phyloP scores from a whole-genome alignment of 2,888 invertebrate species.

The Campopleginae sp. region DNA sequence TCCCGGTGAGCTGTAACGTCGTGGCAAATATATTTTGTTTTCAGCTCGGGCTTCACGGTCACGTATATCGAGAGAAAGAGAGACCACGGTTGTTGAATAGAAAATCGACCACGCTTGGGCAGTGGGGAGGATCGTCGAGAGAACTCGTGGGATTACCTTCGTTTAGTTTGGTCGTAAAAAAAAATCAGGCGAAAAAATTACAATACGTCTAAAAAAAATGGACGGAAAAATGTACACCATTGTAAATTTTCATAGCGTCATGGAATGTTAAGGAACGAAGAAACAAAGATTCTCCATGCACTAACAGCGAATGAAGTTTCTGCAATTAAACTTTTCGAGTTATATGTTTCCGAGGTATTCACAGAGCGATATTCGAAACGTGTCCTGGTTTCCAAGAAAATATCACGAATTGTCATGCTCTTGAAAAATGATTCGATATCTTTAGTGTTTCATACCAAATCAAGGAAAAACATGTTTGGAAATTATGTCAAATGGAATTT shows the following conservation, averaged over 20 bases:
- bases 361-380: background rate
- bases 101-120: slow-evolving; percentile 51
- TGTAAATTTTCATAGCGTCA: slow-evolving; percentile 27
- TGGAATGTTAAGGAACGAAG: slow-evolving; percentile 41
- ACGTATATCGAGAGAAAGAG: slow-evolving; percentile 62
- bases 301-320: slow-evolving; percentile 36
- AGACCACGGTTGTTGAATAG: slow-evolving; percentile 64
- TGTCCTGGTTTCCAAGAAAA: background rate
- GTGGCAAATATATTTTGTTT: slow-evolving; percentile 58
- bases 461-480: background rate
- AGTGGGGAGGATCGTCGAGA: background rate
- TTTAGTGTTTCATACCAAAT: background rate
- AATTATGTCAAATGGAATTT: background rate
- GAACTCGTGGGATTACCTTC: slow-evolving; percentile 44
- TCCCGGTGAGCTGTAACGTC: slow-evolving; percentile 26
- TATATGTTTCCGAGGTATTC: slow-evolving; percentile 2
- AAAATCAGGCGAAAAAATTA: slow-evolving; percentile 35
- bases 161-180: slow-evolving; percentile 37
- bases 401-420: background rate
- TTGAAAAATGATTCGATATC: background rate
- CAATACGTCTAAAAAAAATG: slow-evolving; percentile 12
- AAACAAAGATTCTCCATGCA: slow-evolving; percentile 53
- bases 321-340: background rate
- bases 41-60: slow-evolving; percentile 66
- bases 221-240: slow-evolving; percentile 35